Evolutionary conservation across 2,888 invertebrate species (phyloP), one percentile per base, ranked within the genome.

Genomic region (Shargacucullia verbasci): DNA sequence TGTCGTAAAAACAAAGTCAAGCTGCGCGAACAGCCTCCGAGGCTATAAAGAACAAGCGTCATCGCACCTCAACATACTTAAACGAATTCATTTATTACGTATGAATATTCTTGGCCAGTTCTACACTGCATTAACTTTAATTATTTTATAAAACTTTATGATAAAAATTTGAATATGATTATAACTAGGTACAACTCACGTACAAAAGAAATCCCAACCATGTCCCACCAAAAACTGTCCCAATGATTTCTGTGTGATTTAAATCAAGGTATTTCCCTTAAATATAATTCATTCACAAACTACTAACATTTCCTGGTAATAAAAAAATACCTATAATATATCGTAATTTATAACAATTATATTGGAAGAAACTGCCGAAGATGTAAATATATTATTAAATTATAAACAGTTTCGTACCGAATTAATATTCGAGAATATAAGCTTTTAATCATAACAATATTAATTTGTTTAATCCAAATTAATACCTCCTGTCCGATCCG

Each of bases 1-100:
- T 88, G 88, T 89, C 89, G 89, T 90, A 89, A 92, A 92, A 91
- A 91, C 88, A 89, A 91, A 90, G 86, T 91, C 92, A 88, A 86
- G 91, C 91, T 92, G 93, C 83, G 91, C 83, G 75, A 78, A 89
- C 89, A 90, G 82, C 81, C 81, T 79, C 79, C 66, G 80, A 70
- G 78, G 75, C 81, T 73, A 85, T 88, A 88, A 88, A 88, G 80
- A 81, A 85, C 86, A 79, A 73, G 76, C 84, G 82, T 87, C 87
- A 85, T 85, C 86, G 86, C 87, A 78, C 80, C 71, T 64, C 72
- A 62, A 59, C 59, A 54, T 58, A 64, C 60, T 69, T 60, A 73
- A 70, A 70, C 73, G 62, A 73, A 70, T 70, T 70, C 74, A 77
- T 77, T 78, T 73, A 71, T 74, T 79, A 81, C 61, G 59, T 65